Conservation (phyloP, 2,888 invertebrate species). For the Lydus trimaculatus region DNA sequence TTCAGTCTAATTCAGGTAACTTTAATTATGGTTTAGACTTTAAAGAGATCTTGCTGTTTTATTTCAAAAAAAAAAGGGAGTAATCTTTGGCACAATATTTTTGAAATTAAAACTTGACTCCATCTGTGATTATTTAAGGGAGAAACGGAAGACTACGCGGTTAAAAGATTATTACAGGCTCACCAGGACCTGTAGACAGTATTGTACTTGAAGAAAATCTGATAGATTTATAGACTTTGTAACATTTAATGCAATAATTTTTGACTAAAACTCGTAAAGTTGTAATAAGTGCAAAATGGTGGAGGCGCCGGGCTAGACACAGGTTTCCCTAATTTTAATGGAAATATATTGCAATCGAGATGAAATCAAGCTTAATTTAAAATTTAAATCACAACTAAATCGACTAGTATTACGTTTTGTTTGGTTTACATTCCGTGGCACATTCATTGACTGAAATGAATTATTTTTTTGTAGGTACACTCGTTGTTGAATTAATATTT, state of each 20-base stretch:
- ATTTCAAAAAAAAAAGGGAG: no score
- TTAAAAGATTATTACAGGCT: no score
- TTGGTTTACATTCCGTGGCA: not conserved
- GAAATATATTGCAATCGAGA: not conserved
- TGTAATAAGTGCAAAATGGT: not conserved
- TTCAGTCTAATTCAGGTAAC: slow-evolving; percentile 3
- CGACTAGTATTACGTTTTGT: not conserved
- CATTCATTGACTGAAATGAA: slow-evolving; percentile 1
- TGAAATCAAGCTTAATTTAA: not conserved
- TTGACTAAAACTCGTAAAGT: no score
- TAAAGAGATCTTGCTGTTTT: not conserved
- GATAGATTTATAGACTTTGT: no score
- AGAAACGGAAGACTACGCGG: not conserved
- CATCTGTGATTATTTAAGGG: not conserved
- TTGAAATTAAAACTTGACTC: not conserved
- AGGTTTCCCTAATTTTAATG: no score
- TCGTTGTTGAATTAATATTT: slow-evolving; percentile 16
- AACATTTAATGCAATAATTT: no score
- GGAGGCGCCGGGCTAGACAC: not conserved
- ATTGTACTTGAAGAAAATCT: no score
- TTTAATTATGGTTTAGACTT: not conserved
- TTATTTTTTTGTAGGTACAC: slow-evolving; percentile 6
- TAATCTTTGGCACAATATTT: slow-evolving; percentile 9
- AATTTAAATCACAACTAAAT: slow-evolving; percentile 8
- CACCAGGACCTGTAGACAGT: no score